Evolutionary conservation across 1,140 invertebrate species (phyloP).

Genomic region (Nasonia vitripennis): DNA sequence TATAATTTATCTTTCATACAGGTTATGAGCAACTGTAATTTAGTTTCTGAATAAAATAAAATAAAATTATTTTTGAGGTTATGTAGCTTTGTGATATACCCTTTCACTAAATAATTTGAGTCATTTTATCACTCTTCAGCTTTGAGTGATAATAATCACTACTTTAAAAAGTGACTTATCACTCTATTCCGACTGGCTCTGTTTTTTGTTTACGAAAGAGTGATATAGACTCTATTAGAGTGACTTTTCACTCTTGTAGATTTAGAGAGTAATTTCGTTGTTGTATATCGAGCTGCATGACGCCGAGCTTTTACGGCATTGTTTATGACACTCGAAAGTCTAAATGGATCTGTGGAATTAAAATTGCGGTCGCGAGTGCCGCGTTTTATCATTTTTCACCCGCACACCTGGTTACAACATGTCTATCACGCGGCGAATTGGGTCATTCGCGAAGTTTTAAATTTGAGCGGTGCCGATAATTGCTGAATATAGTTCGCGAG

Average conservation of each 20-base stretch:
- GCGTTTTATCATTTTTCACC: background rate
- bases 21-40: no score
- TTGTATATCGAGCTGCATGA: background rate
- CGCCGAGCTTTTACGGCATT: background rate
- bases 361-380: background rate
- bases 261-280: background rate
- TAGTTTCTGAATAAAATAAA: no score
- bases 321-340: conserved; percentile 21
- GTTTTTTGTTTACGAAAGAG: no score
- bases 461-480: background rate
- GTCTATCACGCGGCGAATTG: background rate
- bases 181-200: no score
- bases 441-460: conserved; percentile 25
- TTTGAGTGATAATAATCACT: no score
- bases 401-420: background rate
- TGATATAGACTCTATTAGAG: background rate
- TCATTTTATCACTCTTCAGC: no score
- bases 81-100: no score
- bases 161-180: no score
- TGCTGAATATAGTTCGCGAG: background rate
- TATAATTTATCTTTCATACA: no score
- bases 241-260: background rate
- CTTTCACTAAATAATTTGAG: no score
- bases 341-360: conserved; percentile 22
- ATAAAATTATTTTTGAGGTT: no score